A percentile compares a stretch with the other conserved stretches of the same genome.
These are phyloP conservation scores for Hippoglossus hippoglossus DNA, from an alignment of 2,797 vertebrate genomes.

Conservation along the genomic window DNA sequence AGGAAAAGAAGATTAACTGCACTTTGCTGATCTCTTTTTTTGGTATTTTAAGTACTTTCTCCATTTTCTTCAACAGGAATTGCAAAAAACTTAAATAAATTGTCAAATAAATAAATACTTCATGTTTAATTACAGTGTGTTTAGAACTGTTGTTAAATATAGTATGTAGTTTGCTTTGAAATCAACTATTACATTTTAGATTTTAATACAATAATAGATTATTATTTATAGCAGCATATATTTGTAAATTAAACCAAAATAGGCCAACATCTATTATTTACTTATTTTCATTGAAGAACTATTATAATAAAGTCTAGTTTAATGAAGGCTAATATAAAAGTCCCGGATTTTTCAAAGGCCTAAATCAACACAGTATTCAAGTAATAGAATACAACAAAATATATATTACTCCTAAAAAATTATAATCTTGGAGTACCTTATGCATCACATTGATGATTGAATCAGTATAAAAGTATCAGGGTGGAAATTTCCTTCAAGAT, in stretches of 20 bases:
- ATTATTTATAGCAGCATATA: neutral
- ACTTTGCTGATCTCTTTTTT: neutral
- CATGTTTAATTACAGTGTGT: neutral
- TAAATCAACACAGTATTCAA: neutral
- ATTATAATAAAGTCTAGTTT: neutral
- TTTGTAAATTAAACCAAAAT: neutral
- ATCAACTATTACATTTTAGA: neutral
- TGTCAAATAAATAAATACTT: neutral
- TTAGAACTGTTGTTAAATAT: neutral
- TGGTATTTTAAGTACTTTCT: neutral
- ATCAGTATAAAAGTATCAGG: neutral
- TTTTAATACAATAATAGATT: neutral
- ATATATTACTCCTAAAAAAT: neutral
- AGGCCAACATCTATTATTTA: neutral
- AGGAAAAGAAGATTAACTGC: neutral
- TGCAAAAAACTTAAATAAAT: neutral
- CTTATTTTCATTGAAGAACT: neutral
- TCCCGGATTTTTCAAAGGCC: neutral
- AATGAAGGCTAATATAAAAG: neutral
- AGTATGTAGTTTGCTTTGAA: neutral
- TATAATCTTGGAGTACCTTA: no score
- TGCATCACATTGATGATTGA: no score
- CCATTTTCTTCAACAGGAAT: neutral
- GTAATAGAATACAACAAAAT: neutral
- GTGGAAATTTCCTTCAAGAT: conserved; percentile 49